A percentile compares a stretch with the other conserved stretches of the same genome.
phyloP scores from a whole-genome alignment of 1,140 invertebrate genomes.

The Platyscapa corneri region DNA sequence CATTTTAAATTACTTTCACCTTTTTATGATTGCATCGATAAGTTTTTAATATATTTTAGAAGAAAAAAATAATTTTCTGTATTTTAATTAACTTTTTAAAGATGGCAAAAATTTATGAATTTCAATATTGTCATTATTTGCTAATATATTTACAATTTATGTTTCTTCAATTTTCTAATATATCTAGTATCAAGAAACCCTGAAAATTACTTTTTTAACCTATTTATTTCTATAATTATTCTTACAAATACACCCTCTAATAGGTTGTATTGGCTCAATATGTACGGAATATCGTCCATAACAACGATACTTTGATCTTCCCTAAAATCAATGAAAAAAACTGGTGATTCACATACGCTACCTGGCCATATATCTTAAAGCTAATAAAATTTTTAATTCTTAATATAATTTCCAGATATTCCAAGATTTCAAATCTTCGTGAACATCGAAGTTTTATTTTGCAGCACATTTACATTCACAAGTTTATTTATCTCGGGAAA shows the following conservation, averaged over 20 bases:
- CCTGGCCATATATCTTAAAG: neutral
- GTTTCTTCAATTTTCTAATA: too few species aligned
- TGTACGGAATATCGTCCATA: neutral
- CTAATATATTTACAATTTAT: too few species aligned
- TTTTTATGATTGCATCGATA: too few species aligned
- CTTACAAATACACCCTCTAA: neutral
- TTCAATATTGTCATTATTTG: too few species aligned
- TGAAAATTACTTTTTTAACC: conserved; percentile 8
- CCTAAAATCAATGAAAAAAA: conserved; percentile 23
- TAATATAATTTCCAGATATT: neutral
- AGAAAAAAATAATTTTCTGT: too few species aligned
- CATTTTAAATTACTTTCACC: too few species aligned
- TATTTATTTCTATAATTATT: neutral
- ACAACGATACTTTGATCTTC: conserved; percentile 23
- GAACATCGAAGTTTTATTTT: neutral
- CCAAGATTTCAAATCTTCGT: neutral
- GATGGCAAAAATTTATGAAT: neutral
- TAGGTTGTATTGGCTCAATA: neutral
- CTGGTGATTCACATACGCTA: neutral
- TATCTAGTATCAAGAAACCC: neutral
- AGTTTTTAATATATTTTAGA: too few species aligned
- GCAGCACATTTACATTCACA: conserved; percentile 27
- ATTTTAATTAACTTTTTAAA: too few species aligned
- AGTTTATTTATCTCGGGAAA: conserved; percentile 40
- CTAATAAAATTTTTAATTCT: neutral